Conservation (phyloP, 2,797 vertebrate genomes). For the Syncerus caffer region DNA sequence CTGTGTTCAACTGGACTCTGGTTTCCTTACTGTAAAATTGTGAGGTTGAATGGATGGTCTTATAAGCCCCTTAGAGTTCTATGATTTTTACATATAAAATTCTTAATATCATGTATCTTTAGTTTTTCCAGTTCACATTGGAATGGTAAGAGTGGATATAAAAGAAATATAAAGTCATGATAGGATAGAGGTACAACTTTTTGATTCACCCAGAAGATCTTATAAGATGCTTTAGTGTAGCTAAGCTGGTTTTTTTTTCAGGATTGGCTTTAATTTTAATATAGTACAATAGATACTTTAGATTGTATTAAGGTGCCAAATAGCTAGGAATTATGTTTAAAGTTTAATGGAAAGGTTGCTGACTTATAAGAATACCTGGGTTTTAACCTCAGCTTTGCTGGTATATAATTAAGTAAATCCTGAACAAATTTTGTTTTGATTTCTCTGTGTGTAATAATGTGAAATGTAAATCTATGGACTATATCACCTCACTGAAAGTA, state of each 20-base stretch:
- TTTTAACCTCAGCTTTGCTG: conserved; percentile 7
- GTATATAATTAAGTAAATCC: not conserved
- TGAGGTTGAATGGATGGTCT: not conserved
- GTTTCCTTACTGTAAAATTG: not conserved
- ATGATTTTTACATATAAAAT: not conserved
- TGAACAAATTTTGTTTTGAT: not conserved
- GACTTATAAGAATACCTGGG: not conserved
- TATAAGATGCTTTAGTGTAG: not conserved
- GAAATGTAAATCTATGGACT: not conserved
- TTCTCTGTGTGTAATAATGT: not conserved
- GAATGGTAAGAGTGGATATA: not conserved
- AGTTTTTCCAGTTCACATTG: not conserved
- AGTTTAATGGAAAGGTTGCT: not conserved
- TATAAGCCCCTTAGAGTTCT: not conserved
- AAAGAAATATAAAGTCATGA: not conserved
- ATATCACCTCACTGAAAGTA: not conserved
- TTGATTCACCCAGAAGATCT: not conserved
- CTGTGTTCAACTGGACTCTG: not conserved
- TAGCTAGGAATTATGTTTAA: not conserved
- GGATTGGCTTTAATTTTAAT: not conserved
- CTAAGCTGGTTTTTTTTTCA: not conserved
- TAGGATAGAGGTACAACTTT: not conserved
- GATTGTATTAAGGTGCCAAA: not conserved
- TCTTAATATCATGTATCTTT: not conserved
- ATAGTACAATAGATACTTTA: not conserved